Conservation (phyloP, 2,888 invertebrate genomes). For the Trichacis sp. region DNA sequence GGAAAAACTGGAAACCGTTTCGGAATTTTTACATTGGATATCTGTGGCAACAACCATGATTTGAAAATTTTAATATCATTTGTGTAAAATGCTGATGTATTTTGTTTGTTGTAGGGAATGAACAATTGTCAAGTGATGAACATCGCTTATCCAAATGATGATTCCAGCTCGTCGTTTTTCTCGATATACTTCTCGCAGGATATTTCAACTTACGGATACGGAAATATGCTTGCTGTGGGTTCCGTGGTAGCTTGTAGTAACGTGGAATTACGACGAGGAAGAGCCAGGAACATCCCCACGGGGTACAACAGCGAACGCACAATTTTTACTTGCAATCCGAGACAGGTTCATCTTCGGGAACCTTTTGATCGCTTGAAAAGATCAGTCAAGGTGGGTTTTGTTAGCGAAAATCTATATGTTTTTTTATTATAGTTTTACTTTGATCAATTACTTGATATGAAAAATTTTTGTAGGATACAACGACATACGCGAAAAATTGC, state of each 20-base stretch:
- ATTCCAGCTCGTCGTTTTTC: conserved; percentile 61
- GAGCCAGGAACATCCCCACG: conserved; percentile 71
- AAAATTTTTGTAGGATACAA: conserved; percentile 39
- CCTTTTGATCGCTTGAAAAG: conserved; percentile 70
- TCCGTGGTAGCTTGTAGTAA: conserved; percentile 74
- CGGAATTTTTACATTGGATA: no score
- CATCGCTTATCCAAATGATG: conserved; percentile 52
- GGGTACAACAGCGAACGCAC: conserved; percentile 76
- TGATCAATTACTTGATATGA: neutral
- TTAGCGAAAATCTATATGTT: neutral
- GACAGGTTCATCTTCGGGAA: conserved; percentile 70
- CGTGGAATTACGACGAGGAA: conserved; percentile 73
- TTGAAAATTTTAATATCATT: no score
- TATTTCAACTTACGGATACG: conserved; percentile 67
- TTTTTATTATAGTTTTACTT: neutral
- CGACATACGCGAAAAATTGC: conserved; percentile 49
- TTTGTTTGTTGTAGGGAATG: conserved; percentile 56
- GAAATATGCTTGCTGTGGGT: conserved; percentile 73
- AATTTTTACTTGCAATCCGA: conserved; percentile 75
- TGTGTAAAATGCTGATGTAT: no score
- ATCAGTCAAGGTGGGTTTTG: conserved; percentile 51
- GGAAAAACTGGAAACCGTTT: no score
- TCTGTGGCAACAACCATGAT: no score
- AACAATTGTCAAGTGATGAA: conserved; percentile 63
- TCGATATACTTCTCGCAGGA: conserved; percentile 69